Evolutionary conservation across 2,113 vertebrate species (phyloP).

Genomic region (Sapayoa aenigma): DNA sequence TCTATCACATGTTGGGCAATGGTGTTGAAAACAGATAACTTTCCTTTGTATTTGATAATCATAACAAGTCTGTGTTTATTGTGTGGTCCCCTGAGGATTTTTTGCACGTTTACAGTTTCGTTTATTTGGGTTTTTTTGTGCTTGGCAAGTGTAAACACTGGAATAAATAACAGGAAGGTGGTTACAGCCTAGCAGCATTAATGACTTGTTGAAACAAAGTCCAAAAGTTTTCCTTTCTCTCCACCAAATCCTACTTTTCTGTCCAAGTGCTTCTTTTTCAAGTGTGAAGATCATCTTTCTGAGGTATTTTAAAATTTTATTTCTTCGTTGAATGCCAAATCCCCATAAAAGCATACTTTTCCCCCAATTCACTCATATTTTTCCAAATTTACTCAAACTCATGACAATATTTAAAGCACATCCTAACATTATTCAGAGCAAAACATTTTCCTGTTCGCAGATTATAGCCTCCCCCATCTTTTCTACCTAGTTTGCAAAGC

Average conservation of each 20-base stretch:
- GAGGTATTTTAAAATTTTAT: background rate
- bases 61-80: conserved; percentile 14
- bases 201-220: conserved; percentile 14
- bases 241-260: conserved; percentile 12
- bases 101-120: conserved; percentile 19
- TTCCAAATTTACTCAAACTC: background rate
- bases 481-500: background rate
- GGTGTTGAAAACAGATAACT: conserved; percentile 47
- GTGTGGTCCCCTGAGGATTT: conserved; percentile 22
- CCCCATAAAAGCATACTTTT: background rate
- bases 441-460: background rate
- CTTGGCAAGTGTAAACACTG: conserved; percentile 36
- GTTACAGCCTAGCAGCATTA: conserved; percentile 31
- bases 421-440: background rate
- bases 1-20: background rate
- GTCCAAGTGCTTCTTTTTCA: background rate
- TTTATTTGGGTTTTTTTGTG: conserved; percentile 30
- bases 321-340: conserved; percentile 16
- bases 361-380: background rate
- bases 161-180: conserved; percentile 21
- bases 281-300: background rate
- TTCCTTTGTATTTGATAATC: conserved; percentile 44
- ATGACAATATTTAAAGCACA: background rate
- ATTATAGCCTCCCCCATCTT: background rate
- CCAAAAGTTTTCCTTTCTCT: conserved; percentile 14